These are phyloP conservation scores for Capreolus pygargus DNA, from an alignment of 2,113 vertebrate genomes.

Conservation along the genomic window DNA sequence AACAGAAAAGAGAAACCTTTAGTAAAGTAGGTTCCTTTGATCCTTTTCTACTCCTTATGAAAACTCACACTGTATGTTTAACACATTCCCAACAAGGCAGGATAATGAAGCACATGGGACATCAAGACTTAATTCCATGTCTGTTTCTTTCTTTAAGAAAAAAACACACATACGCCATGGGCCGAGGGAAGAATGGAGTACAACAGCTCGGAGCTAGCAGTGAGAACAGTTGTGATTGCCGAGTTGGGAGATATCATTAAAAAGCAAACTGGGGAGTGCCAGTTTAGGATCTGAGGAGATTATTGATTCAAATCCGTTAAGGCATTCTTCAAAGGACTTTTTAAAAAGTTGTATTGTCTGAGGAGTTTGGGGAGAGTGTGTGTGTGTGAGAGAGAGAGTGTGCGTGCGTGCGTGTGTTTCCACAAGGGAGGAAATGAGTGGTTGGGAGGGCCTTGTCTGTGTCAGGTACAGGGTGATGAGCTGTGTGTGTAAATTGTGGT, in stretches of 20 bases:
- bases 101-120: slow-evolving; percentile 68
- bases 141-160: slow-evolving; percentile 71
- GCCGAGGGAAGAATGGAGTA: not conserved
- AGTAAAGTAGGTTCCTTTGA: slow-evolving; percentile 50
- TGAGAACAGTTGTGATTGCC: slow-evolving; percentile 49
- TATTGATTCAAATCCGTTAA: slow-evolving; percentile 62
- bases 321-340: slow-evolving; percentile 68
- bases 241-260: slow-evolving; percentile 65
- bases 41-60: slow-evolving; percentile 64
- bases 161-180: not conserved
- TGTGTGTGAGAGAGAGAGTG: not conserved
- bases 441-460: slow-evolving; percentile 10
- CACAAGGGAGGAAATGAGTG: slow-evolving; percentile 36
- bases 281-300: slow-evolving; percentile 58
- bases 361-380: slow-evolving; percentile 47
- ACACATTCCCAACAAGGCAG: slow-evolving; percentile 63
- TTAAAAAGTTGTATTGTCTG: slow-evolving; percentile 73
- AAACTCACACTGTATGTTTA: slow-evolving; percentile 68
- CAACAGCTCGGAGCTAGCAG: slow-evolving; percentile 36
- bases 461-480: not conserved
- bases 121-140: slow-evolving; percentile 50
- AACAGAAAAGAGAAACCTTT: slow-evolving; percentile 61
- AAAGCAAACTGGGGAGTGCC: slow-evolving; percentile 57
- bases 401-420: not conserved
- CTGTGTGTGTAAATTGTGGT: not conserved